A percentile compares a stretch with the other conserved stretches of the same genome.
phyloP scores from a whole-genome alignment of 2,797 vertebrate genomes.

The Tokudaia tokunoshimensis region DNA sequence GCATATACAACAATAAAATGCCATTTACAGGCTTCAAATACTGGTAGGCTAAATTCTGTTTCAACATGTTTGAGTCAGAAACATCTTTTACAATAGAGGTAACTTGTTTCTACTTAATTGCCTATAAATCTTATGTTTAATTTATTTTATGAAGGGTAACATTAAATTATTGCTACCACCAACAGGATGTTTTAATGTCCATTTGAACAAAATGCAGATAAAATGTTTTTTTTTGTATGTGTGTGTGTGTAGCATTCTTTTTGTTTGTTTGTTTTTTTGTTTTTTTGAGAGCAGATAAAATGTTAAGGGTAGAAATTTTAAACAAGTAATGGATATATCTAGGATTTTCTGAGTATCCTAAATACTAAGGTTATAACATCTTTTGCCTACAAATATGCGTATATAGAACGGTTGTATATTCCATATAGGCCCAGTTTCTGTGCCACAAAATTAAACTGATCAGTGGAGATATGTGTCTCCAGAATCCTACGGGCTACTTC shows the following conservation, averaged over 20 bases:
- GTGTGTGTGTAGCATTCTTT: too few species aligned
- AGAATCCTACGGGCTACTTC: not conserved
- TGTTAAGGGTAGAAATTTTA: not conserved
- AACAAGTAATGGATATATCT: constrained; percentile 30
- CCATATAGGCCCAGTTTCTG: not conserved
- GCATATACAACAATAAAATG: not conserved
- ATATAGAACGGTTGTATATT: not conserved
- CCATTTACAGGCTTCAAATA: not conserved
- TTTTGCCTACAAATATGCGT: constrained; percentile 33
- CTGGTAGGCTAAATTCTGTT: constrained; percentile 3
- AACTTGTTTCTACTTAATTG: constrained; percentile 62
- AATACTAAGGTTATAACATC: not conserved
- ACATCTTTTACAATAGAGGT: constrained; percentile 53
- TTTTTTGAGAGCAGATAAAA: not conserved
- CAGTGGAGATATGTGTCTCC: not conserved
- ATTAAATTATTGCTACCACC: constrained; percentile 83
- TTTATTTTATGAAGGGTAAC: constrained; percentile 70
- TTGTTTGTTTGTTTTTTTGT: too few species aligned
- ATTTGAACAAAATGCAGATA: constrained; percentile 17
- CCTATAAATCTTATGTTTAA: constrained; percentile 44
- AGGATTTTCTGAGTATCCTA: not conserved
- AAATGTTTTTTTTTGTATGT: not conserved
- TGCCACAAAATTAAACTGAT: constrained; percentile 12
- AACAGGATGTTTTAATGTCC: constrained; percentile 71
- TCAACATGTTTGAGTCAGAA: not conserved